These are phyloP conservation scores for Apostichopus leukothele DNA, from an alignment of 53 echinoderm and acorn worm genomes.

Conservation along the genomic window DNA sequence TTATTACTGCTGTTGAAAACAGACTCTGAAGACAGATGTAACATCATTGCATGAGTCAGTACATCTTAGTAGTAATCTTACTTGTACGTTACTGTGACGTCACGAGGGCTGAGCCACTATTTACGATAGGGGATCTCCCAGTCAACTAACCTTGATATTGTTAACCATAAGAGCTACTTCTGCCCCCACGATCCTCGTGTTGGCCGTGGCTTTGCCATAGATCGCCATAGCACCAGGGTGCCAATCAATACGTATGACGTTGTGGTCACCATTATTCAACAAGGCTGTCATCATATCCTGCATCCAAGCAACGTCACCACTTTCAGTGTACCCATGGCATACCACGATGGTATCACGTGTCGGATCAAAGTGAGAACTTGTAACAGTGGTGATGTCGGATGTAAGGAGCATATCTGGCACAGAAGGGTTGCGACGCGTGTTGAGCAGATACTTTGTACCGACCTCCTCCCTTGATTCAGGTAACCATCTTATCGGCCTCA, in stretches of 20 bases:
- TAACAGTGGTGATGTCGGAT: conserved; percentile 54
- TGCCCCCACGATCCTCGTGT: conserved; percentile 89
- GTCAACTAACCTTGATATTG: conserved; percentile 64
- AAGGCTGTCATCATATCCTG: conserved; percentile 73
- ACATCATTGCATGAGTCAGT: too few relatives aligned
- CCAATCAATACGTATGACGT: conserved; percentile 89
- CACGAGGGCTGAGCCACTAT: too few relatives aligned
- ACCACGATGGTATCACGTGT: conserved; percentile 50
- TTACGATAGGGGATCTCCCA: too few relatives aligned
- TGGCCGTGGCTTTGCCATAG: conserved; percentile 68
- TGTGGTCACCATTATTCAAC: conserved; percentile 63
- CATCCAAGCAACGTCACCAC: conserved; percentile 78
- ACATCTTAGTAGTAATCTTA: too few relatives aligned
- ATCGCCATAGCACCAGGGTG: conserved; percentile 60
- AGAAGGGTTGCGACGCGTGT: conserved; percentile 57
- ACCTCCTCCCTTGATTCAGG: conserved; percentile 65
- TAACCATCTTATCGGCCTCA: conserved; percentile 74
- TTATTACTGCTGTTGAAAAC: too few relatives aligned
- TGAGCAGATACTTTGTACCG: conserved; percentile 67
- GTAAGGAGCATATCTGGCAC: conserved; percentile 53
- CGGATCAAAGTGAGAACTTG: conserved; percentile 61
- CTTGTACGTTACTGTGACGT: too few relatives aligned
- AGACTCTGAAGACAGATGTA: too few relatives aligned
- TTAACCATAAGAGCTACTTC: conserved; percentile 82
- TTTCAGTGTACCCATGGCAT: conserved; percentile 62